Percentiles rank a stretch among this genome's conserved stretches.
phyloP scores from a whole-genome alignment of 2,797 vertebrate genomes.

The Pelobates cultripes region DNA sequence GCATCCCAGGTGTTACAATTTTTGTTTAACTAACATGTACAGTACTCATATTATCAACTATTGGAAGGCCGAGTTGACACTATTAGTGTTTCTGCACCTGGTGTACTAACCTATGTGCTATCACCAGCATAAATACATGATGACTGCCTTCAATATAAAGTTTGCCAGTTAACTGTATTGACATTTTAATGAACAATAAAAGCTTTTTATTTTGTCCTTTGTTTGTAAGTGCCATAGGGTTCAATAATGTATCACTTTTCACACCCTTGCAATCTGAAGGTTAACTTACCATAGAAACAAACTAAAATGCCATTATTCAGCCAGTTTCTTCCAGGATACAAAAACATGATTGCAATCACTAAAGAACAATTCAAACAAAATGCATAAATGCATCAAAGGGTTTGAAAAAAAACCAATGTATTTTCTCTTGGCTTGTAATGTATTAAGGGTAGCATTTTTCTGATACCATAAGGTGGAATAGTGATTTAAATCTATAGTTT shows the following conservation, averaged over 20 bases:
- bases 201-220: background rate
- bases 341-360: conserved; percentile 30
- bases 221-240: background rate
- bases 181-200: too few relatives aligned
- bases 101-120: too few relatives aligned
- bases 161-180: too few relatives aligned
- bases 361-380: conserved; percentile 24
- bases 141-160: too few relatives aligned
- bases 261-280: background rate
- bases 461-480: conserved; percentile 25
- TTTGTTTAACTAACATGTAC: too few relatives aligned
- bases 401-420: conserved; percentile 41
- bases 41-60: too few relatives aligned
- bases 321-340: conserved; percentile 22
- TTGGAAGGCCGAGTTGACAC: too few relatives aligned
- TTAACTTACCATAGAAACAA: conserved; percentile 39
- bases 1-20: too few relatives aligned
- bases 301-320: conserved; percentile 37
- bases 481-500: conserved; percentile 27
- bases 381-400: conserved; percentile 23
- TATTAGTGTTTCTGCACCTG: too few relatives aligned
- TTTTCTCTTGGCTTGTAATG: conserved; percentile 10
- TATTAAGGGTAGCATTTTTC: conserved; percentile 7
- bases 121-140: too few relatives aligned
- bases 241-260: background rate